phyloP scores from a whole-genome alignment of 2,113 vertebrate species.

The Prunella himalayana region DNA sequence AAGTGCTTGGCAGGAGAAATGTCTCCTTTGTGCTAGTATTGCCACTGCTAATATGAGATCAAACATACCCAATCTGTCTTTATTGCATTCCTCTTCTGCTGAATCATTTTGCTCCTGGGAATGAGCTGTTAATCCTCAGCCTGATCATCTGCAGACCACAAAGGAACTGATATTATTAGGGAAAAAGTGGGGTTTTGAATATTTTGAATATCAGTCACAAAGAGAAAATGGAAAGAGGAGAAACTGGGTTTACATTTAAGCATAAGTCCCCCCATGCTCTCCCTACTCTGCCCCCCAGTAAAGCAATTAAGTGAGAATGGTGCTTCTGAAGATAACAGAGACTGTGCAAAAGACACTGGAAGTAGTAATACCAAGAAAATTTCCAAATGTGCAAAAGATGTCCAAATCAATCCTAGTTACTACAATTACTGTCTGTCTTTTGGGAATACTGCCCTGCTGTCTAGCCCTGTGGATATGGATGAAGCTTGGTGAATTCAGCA shows the following conservation, averaged over 20 bases:
- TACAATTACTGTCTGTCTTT: neutral
- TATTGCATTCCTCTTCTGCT: neutral
- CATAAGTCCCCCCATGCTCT: accelerated
- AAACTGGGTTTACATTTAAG: neutral
- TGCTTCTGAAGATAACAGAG: neutral
- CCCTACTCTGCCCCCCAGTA: neutral
- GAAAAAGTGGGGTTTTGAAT: neutral
- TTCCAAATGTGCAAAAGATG: neutral
- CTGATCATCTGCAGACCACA: neutral
- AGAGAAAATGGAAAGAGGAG: neutral
- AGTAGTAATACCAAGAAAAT: neutral
- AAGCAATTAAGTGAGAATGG: neutral
- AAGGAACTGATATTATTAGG: neutral
- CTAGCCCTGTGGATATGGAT: neutral
- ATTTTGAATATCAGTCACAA: neutral
- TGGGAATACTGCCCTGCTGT: neutral
- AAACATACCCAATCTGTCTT: neutral
- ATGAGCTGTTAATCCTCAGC: neutral
- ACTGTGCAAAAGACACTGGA: neutral
- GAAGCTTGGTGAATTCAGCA: neutral
- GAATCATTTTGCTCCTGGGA: neutral
- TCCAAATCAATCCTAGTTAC: neutral
- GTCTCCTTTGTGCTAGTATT: neutral
- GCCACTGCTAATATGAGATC: neutral
- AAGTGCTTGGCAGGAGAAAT: neutral